Evolutionary conservation across 2,888 invertebrate genomes (phyloP), one percentile per base, ranked within the genome.

Genomic region (Halocaridina rubra): DNA sequence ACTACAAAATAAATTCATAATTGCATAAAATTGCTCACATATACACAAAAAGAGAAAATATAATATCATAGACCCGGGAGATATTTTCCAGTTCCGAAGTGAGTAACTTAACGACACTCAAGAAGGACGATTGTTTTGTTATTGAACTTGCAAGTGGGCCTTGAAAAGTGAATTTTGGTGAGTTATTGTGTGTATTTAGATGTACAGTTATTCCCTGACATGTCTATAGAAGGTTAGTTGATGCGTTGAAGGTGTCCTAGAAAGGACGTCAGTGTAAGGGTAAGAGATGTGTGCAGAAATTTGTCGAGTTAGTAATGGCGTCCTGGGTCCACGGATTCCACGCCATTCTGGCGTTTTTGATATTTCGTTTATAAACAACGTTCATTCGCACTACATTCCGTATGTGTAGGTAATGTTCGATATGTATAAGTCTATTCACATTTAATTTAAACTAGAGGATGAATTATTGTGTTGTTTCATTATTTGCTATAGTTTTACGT

Each of bases 51-150:
- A 53, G 19, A 53, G 3, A 3, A 2, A 3, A 0, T 53, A 5
- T n/a, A 53, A 53, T n/a, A 0, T 0, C 19, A n/a, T 53, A 53
- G 10, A 7, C 53, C 19, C 3, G 7, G n/a, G 7, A 5, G 53
- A 16, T n/a, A 2, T 0, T 10, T 10, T 3, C 53, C 53, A 16
- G 71, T 80, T 80, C 80, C 80, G 72, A 22, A 61, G 61, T 57
- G 13, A 59, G 13, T 10, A 29, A 27, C 80, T 27, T 24, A 80
- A 33, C 53, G 80, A 27, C 59, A 72, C 59, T 80, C 72, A 71
- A 80, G 74, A 80, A 80, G 80, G 80, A 80, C 80, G 80, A 74
- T 80, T 80, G 80, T 80, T 80, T 80, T 80, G 80, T 72, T 80
- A 80, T 80, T 80, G 74, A 80, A 80, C 80, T 72, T 72, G 72